Evolutionary conservation across 2,113 vertebrate genomes (phyloP).

Genomic region (Antidorcas marsupialis): DNA sequence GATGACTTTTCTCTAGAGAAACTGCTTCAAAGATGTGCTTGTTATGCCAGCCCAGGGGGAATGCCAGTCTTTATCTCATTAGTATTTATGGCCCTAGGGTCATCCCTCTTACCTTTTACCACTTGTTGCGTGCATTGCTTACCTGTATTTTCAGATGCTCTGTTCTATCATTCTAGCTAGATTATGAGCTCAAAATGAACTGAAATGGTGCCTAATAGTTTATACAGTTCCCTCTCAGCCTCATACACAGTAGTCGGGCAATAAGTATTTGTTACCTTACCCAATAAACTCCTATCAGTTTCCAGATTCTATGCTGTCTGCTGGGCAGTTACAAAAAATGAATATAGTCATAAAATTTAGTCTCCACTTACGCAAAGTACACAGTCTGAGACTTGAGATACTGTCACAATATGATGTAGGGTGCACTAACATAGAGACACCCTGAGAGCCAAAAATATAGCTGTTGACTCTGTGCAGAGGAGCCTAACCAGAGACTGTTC

Average conservation of each 20-base stretch:
- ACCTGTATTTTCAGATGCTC: not conserved
- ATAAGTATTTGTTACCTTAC: not conserved
- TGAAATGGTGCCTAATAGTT: not conserved
- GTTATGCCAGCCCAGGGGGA: not conserved
- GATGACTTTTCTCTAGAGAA: not conserved
- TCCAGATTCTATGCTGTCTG: not conserved
- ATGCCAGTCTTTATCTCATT: not conserved
- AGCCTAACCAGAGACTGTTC: not conserved
- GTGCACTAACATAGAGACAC: accelerated
- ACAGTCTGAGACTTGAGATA: not conserved
- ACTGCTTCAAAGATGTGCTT: not conserved
- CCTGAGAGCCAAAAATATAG: not conserved
- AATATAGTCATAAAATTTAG: not conserved
- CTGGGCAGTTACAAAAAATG: not conserved
- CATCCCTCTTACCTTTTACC: not conserved
- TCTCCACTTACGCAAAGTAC: not conserved
- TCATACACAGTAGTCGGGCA: not conserved
- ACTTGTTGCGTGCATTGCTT: not conserved
- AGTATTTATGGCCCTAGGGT: not conserved
- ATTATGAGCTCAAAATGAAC: not conserved
- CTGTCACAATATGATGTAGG: not conserved
- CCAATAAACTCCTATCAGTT: not conserved
- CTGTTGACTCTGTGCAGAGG: not conserved
- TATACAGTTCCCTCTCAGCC: not conserved
- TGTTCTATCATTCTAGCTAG: not conserved